A percentile compares a stretch with the other conserved stretches of the same genome.
Conservation (phyloP, 2,113 vertebrate species). For the Caracal caracal region DNA sequence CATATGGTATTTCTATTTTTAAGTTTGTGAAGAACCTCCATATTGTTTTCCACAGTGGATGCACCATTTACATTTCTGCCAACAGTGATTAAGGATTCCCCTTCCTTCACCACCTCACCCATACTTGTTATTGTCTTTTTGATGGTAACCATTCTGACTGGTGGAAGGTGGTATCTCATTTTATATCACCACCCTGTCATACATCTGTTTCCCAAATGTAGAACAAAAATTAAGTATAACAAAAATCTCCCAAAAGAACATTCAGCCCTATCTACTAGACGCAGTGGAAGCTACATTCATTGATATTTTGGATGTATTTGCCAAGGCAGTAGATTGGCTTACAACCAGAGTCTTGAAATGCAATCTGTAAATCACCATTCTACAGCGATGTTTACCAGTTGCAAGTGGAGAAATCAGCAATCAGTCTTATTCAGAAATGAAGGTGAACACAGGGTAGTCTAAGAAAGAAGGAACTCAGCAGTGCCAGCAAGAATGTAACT, state of each 20-base stretch:
- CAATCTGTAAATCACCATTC: neutral
- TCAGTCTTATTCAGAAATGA: neutral
- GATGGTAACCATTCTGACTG: neutral
- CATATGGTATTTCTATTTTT: neutral
- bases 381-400: neutral
- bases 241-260: neutral
- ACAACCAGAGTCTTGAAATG: neutral
- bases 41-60: neutral
- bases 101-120: neutral
- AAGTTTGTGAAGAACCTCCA: neutral
- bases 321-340: neutral
- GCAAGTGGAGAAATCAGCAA: neutral
- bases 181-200: neutral
- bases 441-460: too few species aligned
- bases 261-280: neutral
- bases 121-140: neutral
- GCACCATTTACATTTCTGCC: neutral
- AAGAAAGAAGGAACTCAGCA: neutral
- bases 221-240: neutral
- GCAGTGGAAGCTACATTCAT: neutral
- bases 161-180: neutral
- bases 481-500: rapidly evolving
- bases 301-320: neutral
- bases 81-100: neutral
- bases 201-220: neutral